Conservation (phyloP, 2,113 vertebrate genomes). For the Cervus canadensis region DNA sequence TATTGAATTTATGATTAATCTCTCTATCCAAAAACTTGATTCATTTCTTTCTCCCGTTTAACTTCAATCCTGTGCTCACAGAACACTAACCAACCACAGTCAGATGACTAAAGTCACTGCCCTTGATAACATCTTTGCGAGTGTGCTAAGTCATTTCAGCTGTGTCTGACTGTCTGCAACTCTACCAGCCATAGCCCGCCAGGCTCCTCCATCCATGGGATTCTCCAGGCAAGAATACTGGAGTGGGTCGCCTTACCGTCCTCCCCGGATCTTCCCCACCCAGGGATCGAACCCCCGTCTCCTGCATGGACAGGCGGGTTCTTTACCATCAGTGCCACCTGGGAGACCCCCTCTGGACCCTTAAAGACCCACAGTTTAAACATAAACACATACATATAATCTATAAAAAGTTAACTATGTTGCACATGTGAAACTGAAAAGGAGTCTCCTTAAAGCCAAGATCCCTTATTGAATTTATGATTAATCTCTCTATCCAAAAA, state of each 20-base stretch:
- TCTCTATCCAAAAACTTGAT: not conserved
- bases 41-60: not conserved
- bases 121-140: not conserved
- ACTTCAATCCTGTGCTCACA: not conserved
- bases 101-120: not conserved
- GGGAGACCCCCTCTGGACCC: not conserved
- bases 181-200: too few species aligned
- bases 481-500: not conserved
- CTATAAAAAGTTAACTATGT: not conserved
- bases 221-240: not conserved
- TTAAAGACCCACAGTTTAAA: not conserved
- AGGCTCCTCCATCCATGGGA: not conserved
- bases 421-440: not conserved
- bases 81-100: not conserved
- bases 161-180: too few species aligned
- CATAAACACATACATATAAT: not conserved
- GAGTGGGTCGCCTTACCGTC: too few species aligned
- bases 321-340: not conserved
- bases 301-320: not conserved
- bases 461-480: not conserved
- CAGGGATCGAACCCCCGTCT: rapidly evolving
- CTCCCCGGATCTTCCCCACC: not conserved
- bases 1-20: not conserved
- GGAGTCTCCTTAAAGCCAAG: not conserved
- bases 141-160: too few species aligned